Evolutionary conservation across 2,113 vertebrate genomes (phyloP), one percentile per base, ranked within the genome.

Genomic region (Notothenia rossii): DNA sequence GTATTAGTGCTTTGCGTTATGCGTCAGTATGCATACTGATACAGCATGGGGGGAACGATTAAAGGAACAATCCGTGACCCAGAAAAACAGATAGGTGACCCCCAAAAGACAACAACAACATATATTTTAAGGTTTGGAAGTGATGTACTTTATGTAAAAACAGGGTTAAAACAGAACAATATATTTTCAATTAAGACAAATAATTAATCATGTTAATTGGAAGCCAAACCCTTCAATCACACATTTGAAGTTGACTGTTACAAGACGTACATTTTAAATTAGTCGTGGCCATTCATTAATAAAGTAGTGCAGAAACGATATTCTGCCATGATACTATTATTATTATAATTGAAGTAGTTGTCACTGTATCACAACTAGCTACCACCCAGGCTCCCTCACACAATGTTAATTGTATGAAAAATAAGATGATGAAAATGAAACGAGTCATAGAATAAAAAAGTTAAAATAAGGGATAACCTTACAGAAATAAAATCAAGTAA

Each of bases 41-140:
- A 67, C 61, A 43, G 29, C 36, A 53, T 12, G 2, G 17, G 61
- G 55, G 7, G 65, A 7, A 69, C 1, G 36, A 62, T 77, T 83
- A 69, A 67, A 82, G 40, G 10, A 36, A 72, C 79, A 80, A 79
- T 74, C 79, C 68, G 48, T 85, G 86, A 83, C 79, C 79, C 74
- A 83, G 62, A 88, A 55, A 73, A 89, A 91, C 81, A 86, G 80
- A 60, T 48, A n/a, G 17, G 40, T 8, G 46, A 20, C 36, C 68
- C 29, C 54, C 46, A 62, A 69, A 79, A 54, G 15, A 70, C 54
- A 69, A 48, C 75, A 64, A 62, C 18, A 4, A 49, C 29, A 29
- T 4, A 29, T 29, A 29, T 40, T 45, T 48, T 46, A 51, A 68
- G 67, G 72, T 64, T 3, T 43, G 18, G 5, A 4, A 11, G 20